phyloP scores from a whole-genome alignment of 2,888 invertebrate species.

The Thymelicus sylvestris region DNA sequence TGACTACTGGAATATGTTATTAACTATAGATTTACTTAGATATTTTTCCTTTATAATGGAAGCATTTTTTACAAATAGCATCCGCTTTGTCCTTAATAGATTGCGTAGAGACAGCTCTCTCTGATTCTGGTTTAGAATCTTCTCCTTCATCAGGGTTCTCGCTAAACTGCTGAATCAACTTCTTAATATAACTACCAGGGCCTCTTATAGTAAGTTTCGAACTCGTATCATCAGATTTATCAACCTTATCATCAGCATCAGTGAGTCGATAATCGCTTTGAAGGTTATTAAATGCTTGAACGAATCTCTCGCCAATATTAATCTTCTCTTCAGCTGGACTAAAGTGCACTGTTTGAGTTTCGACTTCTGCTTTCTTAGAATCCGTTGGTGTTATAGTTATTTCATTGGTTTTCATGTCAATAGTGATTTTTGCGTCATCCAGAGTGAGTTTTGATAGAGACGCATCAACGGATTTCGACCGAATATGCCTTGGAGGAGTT shows the following conservation, averaged over 20 bases:
- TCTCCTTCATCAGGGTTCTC: conserved; percentile 75
- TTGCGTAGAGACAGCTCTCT: conserved; percentile 64
- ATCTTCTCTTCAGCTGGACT: conserved; percentile 68
- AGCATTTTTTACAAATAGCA: conserved; percentile 80
- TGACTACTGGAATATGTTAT: background rate
- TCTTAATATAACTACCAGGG: conserved; percentile 78
- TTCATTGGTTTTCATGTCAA: conserved; percentile 74
- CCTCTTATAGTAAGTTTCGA: conserved; percentile 73
- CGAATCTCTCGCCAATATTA: conserved; percentile 68
- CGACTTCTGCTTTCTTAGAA: conserved; percentile 56
- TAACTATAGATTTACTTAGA: conserved; percentile 57
- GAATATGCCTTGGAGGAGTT: conserved; percentile 71
- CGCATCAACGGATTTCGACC: conserved; percentile 85
- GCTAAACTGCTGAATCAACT: conserved; percentile 79
- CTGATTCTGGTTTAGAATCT: conserved; percentile 70
- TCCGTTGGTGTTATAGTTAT: conserved; percentile 75
- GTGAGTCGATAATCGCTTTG: conserved; percentile 61
- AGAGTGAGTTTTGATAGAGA: conserved; percentile 67
- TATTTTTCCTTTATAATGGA: conserved; percentile 78
- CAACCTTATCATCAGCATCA: conserved; percentile 51
- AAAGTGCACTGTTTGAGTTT: conserved; percentile 51
- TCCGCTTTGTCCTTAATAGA: conserved; percentile 75
- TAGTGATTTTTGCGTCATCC: conserved; percentile 73
- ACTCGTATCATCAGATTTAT: conserved; percentile 50
- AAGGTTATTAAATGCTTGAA: conserved; percentile 69